Evolutionary conservation across 2,113 vertebrate species (phyloP), one percentile per base, ranked within the genome.

Genomic region (Hemicordylus capensis): DNA sequence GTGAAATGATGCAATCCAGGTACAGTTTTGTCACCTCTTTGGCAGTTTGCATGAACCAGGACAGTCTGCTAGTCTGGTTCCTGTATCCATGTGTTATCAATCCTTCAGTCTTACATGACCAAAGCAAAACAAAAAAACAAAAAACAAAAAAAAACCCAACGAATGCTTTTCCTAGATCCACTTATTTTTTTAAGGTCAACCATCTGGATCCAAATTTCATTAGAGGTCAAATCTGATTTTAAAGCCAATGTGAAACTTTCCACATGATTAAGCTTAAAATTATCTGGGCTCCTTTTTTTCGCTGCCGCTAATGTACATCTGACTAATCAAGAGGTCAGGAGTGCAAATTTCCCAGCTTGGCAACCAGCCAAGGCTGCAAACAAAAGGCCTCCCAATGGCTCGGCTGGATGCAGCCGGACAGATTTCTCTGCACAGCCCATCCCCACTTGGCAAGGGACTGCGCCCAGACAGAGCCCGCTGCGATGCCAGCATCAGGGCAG

Each of bases 281-380:
- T 93, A 93, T 94, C 92, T 94, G 89, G 87, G 85, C 88, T 94
- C 93, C 87, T 54, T n/a, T 81, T 11, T 78, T 59, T 89, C 90
- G 81, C 86, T 56, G 89, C 90, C 86, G 91, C 89, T 94, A 93
- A 93, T 92, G 93, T 92, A 94, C 92, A 94, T 94, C 92, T 94
- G 91, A 92, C 93, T 93, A 94, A 94, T 94, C 93, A 95, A 90
- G 89, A 88, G 94, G 91, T 93, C 92, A 94, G 83, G 74, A 94
- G 92, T 90, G 88, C 93, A 93, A 89, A 93, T 94, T 92, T 92
- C 86, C 90, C 89, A 70, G 44, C 48, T 89, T 95, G 94, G 91
- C 93, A 91, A 86, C 87, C 86, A 89, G 94, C 93, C 93, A 94
- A 86, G 22, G 83, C 91, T 94, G 86, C 91, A 92, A 91, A 92